Base-by-base conservation (phyloP, 2,113 vertebrate species). In the Corythoichthys haematopterus region DNA sequence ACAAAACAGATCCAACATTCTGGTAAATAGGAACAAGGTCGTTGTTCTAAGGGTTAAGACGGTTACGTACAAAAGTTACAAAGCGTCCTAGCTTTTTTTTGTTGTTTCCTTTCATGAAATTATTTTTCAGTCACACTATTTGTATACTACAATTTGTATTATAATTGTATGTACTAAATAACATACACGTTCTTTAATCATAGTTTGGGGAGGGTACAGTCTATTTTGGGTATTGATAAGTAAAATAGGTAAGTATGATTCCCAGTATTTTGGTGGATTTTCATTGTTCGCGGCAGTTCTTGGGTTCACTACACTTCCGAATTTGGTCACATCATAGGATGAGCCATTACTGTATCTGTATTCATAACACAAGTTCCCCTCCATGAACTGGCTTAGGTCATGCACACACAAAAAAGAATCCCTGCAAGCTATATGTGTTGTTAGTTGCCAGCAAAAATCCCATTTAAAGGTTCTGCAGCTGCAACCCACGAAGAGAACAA, bases 401-500 rank as follows among this genome's bases (percentile, higher is more conserved):
- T 46, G 71, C 64, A 80, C 72, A 67, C 33, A 15, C 58, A 48
- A 70, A 68, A 80, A 74, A 82, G 20, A 28, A 28, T 77, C 77
- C 78, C 84, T 84, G 64, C 72, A 1, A 79, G 82, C 69, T 51
- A 79, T 76, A 50, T 66, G 53, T 74, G 79, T 71, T 72, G 72
- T 80, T 79, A 71, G 36, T 43, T 40, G 64, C 68, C 61, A 65
- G 55, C 47, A 16, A 75, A 52, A 68, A 71, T 71, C 60, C 56
- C 80, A 69, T 78, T 88, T 82, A 65, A 71, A 67, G 67, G 20
- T 7, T 43, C 40, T 43, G 40, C 59, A 79, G 64, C 86, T 77
- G 74, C 66, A 66, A 70, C 74, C 76, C 35, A 67, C 72, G 72
- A 58, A 76, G 75, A 82, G 81, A 88, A 90, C 79, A 87, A 85